A percentile compares a stretch with the other conserved stretches of the same genome.
Evolutionary conservation across 1,140 invertebrate species (phyloP).

Genomic region (Danaus melanippus): DNA sequence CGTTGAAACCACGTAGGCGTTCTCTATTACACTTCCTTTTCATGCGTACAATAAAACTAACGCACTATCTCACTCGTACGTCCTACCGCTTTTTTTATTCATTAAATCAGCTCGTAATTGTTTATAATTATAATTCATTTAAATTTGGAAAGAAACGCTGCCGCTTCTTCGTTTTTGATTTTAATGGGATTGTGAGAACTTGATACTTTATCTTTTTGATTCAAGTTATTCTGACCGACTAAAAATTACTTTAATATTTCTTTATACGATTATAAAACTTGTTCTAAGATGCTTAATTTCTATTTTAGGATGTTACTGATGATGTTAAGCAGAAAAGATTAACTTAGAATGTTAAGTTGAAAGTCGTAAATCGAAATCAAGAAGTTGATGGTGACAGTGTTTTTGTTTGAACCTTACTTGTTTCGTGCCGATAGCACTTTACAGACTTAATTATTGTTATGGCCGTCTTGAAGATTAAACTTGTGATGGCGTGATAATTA

Average conservation of each 20-base stretch:
- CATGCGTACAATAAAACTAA: constrained; percentile 22
- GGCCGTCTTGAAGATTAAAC: constrained; percentile 37
- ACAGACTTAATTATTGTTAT: constrained; percentile 62
- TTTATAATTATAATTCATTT: constrained; percentile 68
- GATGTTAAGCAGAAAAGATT: constrained; percentile 7
- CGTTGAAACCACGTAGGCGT: constrained; percentile 60
- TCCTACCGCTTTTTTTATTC: constrained; percentile 46
- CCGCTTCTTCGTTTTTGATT: constrained; percentile 46
- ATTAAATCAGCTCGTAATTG: constrained; percentile 60
- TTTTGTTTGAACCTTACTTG: constrained; percentile 64
- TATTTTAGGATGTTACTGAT: constrained; percentile 5
- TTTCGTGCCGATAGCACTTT: constrained; percentile 58
- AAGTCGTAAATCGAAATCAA: constrained; percentile 55
- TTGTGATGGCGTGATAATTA: constrained; percentile 58
- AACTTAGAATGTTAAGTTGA: constrained; percentile 24
- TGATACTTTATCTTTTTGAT: constrained; percentile 54
- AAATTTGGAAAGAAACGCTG: constrained; percentile 50
- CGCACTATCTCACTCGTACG: constrained; percentile 27
- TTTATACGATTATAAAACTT: constrained; percentile 13
- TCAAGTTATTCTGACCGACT: constrained; percentile 22
- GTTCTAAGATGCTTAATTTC: constrained; percentile 5
- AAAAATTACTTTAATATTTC: constrained; percentile 11
- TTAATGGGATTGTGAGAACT: constrained; percentile 55
- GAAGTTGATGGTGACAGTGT: constrained; percentile 45
- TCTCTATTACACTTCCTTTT: constrained; percentile 43